phyloP scores from a whole-genome alignment of 1,140 invertebrate genomes.

The Drosophila persimilis region DNA sequence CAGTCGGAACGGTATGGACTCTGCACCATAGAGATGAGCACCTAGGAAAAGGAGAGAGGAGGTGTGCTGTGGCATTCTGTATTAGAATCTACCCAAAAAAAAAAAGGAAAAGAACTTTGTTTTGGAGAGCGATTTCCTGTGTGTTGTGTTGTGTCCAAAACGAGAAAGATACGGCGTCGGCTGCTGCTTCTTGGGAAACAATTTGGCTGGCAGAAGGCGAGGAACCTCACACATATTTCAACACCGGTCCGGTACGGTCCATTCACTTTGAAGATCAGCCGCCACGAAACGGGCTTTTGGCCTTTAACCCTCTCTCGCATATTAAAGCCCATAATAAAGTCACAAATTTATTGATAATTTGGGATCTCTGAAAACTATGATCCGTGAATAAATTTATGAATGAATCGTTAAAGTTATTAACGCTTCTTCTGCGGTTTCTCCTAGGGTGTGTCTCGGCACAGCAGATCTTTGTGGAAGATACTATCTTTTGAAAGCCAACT shows the following conservation, averaged over 20 bases:
- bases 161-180: slow-evolving; percentile 26
- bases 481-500: slow-evolving; percentile 17
- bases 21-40: neutral
- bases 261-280: slow-evolving; percentile 59
- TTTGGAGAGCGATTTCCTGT: slow-evolving; percentile 67
- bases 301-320: slow-evolving; percentile 35
- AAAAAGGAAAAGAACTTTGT: slow-evolving; percentile 37
- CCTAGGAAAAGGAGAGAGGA: neutral
- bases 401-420: slow-evolving; percentile 50
- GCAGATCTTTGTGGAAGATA: no score
- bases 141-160: slow-evolving; percentile 32
- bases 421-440: slow-evolving; percentile 1
- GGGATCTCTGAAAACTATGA: slow-evolving; percentile 41
- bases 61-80: slow-evolving; percentile 33
- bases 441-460: no score
- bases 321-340: slow-evolving; percentile 63
- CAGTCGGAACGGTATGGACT: slow-evolving; percentile 2
- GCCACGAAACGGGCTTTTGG: slow-evolving; percentile 21
- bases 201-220: slow-evolving; percentile 53
- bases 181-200: slow-evolving; percentile 64
- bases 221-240: slow-evolving; percentile 51
- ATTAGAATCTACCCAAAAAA: slow-evolving; percentile 67
- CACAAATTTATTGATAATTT: slow-evolving; percentile 65
- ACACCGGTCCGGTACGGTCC: slow-evolving; percentile 5
- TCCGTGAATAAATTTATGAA: slow-evolving; percentile 44